Percentiles rank a stretch among this genome's conserved stretches.
These are phyloP conservation scores for Vidua chalybeata DNA, from an alignment of 2,113 vertebrate species.

Conservation along the genomic window DNA sequence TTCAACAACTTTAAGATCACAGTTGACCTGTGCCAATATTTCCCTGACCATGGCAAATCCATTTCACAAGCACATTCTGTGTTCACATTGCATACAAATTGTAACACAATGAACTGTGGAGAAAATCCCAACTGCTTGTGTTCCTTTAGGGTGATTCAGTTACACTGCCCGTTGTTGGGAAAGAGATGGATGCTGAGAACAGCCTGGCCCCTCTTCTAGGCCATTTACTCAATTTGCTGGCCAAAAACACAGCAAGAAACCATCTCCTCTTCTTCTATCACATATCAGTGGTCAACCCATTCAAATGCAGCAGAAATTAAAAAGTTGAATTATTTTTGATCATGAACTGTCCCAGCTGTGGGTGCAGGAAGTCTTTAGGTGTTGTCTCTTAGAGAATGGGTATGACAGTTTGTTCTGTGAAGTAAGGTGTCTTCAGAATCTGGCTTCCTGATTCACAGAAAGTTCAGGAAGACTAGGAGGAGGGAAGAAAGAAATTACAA, in stretches of 20 bases:
- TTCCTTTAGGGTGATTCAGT: not conserved
- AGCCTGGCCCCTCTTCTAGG: not conserved
- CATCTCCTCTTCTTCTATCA: not conserved
- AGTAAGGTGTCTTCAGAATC: not conserved
- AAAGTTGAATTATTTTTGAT: not conserved
- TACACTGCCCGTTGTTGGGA: not conserved
- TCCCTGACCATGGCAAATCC: not conserved
- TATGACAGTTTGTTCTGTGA: not conserved
- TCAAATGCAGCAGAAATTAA: not conserved
- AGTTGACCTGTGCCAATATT: rapidly evolving
- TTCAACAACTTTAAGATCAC: not conserved
- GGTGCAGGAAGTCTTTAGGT: not conserved
- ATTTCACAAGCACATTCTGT: not conserved
- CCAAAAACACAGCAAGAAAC: not conserved
- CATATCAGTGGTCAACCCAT: not conserved
- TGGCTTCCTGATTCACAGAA: not conserved
- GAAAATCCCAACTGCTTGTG: not conserved
- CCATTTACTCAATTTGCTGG: not conserved
- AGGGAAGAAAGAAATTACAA: not conserved
- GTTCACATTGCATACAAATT: not conserved
- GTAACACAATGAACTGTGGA: not conserved
- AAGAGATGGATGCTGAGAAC: not conserved
- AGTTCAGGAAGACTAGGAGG: not conserved
- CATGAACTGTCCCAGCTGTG: not conserved
- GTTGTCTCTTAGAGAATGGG: not conserved